Evolutionary conservation across 2,113 vertebrate species (phyloP).

Genomic region (Prunella himalayana): DNA sequence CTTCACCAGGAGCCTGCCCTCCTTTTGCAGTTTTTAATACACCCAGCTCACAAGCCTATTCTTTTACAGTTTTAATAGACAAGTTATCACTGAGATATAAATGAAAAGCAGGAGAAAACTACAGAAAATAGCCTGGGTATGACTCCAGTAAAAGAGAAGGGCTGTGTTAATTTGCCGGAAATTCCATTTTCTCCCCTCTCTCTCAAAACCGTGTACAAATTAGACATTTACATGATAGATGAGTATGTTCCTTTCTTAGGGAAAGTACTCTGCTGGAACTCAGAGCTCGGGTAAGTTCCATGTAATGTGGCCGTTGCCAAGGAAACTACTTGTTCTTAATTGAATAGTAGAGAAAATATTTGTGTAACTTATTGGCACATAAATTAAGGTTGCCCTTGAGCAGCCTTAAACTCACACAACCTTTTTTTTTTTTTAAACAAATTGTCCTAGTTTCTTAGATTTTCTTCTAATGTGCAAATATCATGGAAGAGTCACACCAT

Average conservation of each 20-base stretch:
- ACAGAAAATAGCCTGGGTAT: not conserved
- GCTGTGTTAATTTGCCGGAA: slow-evolving; percentile 17
- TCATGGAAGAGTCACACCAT: not conserved
- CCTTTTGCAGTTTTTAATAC: not conserved
- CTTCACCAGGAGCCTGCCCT: not conserved
- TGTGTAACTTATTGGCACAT: slow-evolving; percentile 73
- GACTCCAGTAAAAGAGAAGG: not conserved
- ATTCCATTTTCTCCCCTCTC: slow-evolving; percentile 45
- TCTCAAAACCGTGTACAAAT: slow-evolving; percentile 61
- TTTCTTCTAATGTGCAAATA: slow-evolving; percentile 56
- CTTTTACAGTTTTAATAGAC: not conserved
- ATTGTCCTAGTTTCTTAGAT: slow-evolving; percentile 63
- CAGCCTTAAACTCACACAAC: slow-evolving; percentile 55
- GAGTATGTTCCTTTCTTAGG: slow-evolving; percentile 57
- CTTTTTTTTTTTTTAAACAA: slow-evolving; percentile 42
- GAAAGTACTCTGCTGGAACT: slow-evolving; percentile 53
- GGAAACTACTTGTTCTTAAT: slow-evolving; percentile 70
- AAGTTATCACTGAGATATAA: not conserved
- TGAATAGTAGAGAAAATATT: slow-evolving; percentile 72
- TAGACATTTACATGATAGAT: slow-evolving; percentile 66
- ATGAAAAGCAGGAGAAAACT: not conserved
- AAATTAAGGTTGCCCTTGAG: slow-evolving; percentile 67
- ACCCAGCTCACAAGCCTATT: not conserved
- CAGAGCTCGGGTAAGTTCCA: slow-evolving; percentile 32
- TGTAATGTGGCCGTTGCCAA: slow-evolving; percentile 57